Percentiles rank a stretch among this genome's conserved stretches.
These are phyloP conservation scores for Tetropium fuscum DNA, from an alignment of 2,888 invertebrate genomes.

Conservation along the genomic window DNA sequence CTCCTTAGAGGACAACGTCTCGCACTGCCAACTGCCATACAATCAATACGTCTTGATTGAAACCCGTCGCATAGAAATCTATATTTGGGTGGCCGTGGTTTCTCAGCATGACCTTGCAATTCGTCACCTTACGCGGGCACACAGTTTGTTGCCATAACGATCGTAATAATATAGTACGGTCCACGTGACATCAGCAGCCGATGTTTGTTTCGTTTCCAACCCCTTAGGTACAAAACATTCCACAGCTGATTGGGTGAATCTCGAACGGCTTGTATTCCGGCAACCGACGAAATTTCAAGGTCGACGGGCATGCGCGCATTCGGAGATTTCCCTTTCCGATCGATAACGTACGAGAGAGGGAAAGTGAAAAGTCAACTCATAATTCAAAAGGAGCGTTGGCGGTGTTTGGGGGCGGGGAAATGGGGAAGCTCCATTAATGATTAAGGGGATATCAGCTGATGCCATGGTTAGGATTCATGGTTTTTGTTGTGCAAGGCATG, in stretches of 20 bases:
- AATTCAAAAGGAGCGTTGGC: slow-evolving; percentile 2
- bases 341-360: slow-evolving; percentile 16
- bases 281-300: slow-evolving; percentile 13
- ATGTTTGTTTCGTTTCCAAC: slow-evolving; percentile 11
- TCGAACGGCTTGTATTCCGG: slow-evolving; percentile 1
- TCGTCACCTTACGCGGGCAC: not conserved
- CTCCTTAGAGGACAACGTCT: too few species aligned
- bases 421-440: slow-evolving; percentile 8
- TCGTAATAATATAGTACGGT: slow-evolving; percentile 17
- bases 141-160: slow-evolving; percentile 8
- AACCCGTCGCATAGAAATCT: too few species aligned
- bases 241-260: slow-evolving; percentile 20
- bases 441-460: slow-evolving; percentile 20
- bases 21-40: too few species aligned
- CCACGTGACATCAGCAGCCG: slow-evolving; percentile 12
- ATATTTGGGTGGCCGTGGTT: too few species aligned
- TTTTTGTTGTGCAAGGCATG: slow-evolving; percentile 9
- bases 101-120: too few species aligned
- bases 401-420: slow-evolving; percentile 2
- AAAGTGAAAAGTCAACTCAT: slow-evolving; percentile 12
- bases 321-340: not conserved
- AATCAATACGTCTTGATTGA: too few species aligned
- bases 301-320: slow-evolving; percentile 13
- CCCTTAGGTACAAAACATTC: slow-evolving; percentile 19
- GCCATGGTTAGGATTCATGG: not conserved